phyloP scores from a whole-genome alignment of 2,888 invertebrate species.

The Mongoloraphidia duomilia region DNA sequence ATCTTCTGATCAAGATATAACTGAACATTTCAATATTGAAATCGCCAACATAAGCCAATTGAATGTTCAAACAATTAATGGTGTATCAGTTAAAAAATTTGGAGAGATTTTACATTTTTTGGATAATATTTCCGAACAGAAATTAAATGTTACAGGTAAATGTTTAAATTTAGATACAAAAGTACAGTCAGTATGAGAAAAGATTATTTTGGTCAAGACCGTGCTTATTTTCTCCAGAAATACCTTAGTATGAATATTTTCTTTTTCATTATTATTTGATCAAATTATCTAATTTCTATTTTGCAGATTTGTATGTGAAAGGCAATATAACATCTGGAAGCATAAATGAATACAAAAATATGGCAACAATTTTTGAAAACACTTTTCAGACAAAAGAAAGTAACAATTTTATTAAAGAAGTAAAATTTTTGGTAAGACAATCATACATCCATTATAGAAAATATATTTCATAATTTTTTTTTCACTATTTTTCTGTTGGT shows the following conservation, averaged over 20 bases:
- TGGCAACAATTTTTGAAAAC: slow-evolving; percentile 21
- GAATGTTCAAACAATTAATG: slow-evolving; percentile 24
- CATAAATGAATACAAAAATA: slow-evolving; percentile 19
- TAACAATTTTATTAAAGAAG: slow-evolving; percentile 22
- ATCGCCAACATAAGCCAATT: slow-evolving; percentile 22
- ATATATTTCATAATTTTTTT: no score
- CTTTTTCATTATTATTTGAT: no score
- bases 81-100: slow-evolving; percentile 22
- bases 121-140: slow-evolving; percentile 22
- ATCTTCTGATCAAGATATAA: slow-evolving; percentile 22
- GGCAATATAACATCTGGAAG: slow-evolving; percentile 27
- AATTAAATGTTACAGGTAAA: no score
- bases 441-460: neutral
- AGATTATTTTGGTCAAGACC: no score
- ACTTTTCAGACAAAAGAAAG: slow-evolving; percentile 28
- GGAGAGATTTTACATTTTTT: slow-evolving; percentile 20
- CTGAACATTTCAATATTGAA: slow-evolving; percentile 23
- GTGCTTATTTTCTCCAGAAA: no score
- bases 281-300: neutral
- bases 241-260: no score
- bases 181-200: no score
- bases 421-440: slow-evolving; percentile 19
- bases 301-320: slow-evolving; percentile 23
- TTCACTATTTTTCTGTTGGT: no score
- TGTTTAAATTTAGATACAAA: no score